Percentiles rank a stretch among this genome's conserved stretches.
These are phyloP conservation scores for Tubulanus polymorphus DNA, from an alignment of 2,888 invertebrate species.

Conservation along the genomic window DNA sequence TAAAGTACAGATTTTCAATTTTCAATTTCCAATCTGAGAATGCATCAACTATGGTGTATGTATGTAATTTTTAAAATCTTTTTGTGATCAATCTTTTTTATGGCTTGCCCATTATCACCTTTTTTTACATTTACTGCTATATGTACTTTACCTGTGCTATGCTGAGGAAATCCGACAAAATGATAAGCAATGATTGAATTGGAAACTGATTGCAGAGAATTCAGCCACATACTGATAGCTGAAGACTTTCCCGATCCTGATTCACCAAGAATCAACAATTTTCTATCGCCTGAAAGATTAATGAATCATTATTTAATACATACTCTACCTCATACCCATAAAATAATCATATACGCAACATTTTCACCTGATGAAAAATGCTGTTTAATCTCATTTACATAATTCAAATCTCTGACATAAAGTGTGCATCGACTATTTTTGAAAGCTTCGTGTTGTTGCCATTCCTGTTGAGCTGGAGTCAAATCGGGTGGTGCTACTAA, in stretches of 20 bases:
- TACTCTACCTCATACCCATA: too few species aligned
- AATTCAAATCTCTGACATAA: conserved; percentile 29
- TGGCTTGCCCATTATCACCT: not conserved
- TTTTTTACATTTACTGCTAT: not conserved
- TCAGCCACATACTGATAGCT: conserved; percentile 32
- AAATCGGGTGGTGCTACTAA: conserved; percentile 21
- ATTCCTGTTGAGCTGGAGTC: conserved; percentile 20
- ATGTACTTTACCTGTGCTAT: conserved; percentile 27
- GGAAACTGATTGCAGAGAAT: conserved; percentile 16
- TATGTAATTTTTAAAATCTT: too few species aligned
- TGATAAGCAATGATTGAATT: conserved; percentile 29
- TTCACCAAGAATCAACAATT: conserved; percentile 29
- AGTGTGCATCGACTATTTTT: conserved; percentile 28
- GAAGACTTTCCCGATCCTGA: conserved; percentile 42
- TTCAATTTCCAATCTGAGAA: too few species aligned
- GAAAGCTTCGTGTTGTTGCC: conserved; percentile 33
- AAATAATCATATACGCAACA: too few species aligned
- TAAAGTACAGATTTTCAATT: too few species aligned
- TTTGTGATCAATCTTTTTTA: too few species aligned
- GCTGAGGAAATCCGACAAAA: conserved; percentile 36
- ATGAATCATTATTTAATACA: too few species aligned
- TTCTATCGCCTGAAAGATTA: conserved; percentile 2
- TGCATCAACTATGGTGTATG: too few species aligned
- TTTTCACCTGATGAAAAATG: not conserved
- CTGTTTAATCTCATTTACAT: conserved; percentile 18